Evolutionary conservation across 1,140 invertebrate genomes (phyloP).

Genomic region (Geopemphigus sp.): DNA sequence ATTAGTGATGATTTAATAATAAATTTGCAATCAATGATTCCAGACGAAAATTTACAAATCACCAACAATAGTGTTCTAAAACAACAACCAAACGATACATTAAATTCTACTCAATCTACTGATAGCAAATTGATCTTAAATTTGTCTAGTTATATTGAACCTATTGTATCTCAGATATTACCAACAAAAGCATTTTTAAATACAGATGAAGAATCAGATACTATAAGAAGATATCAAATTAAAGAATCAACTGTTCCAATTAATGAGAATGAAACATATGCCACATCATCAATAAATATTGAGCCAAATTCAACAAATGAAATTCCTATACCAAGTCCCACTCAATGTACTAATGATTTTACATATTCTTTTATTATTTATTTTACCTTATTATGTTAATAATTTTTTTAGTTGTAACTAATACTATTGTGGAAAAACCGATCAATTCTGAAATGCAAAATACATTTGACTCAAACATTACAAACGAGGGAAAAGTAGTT

Average conservation of each 20-base stretch:
- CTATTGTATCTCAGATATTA: constrained; percentile 55
- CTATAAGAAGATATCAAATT: neutral
- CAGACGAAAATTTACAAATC: constrained; percentile 2
- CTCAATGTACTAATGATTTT: constrained; percentile 26
- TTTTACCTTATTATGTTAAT: neutral
- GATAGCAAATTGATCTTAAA: neutral
- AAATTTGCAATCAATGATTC: constrained; percentile 5
- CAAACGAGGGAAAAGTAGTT: neutral
- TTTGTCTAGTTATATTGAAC: constrained; percentile 43
- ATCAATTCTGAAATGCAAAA: constrained; percentile 1
- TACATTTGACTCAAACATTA: neutral
- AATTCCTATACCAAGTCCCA: neutral
- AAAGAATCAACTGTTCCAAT: neutral
- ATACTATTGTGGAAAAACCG: constrained; percentile 20
- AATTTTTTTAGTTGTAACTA: constrained; percentile 29
- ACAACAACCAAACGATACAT: neutral
- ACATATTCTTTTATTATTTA: neutral
- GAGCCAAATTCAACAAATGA: constrained; percentile 28
- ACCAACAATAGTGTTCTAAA: neutral
- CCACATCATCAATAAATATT: neutral
- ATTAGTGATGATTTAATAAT: constrained; percentile 37
- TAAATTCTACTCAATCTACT: neutral
- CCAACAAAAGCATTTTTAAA: constrained; percentile 55
- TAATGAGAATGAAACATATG: constrained; percentile 5
- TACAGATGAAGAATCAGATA: constrained; percentile 53